These are phyloP conservation scores for Paraescarpia echinospica DNA, from an alignment of 1,140 invertebrate genomes.

Conservation along the genomic window DNA sequence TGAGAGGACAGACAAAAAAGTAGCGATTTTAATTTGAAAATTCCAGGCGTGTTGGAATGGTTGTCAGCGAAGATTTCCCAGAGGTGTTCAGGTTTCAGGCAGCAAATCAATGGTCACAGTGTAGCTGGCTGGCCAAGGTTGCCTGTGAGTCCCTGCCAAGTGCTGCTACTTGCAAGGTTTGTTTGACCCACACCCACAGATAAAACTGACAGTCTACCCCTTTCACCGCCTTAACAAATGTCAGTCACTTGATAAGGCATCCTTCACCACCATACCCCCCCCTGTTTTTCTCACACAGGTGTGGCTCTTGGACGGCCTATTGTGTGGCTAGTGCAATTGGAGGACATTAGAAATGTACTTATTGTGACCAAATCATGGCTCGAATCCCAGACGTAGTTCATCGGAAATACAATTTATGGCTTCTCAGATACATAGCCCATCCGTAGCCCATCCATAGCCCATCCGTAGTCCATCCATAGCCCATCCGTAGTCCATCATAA, in stretches of 20 bases:
- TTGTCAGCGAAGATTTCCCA: background rate
- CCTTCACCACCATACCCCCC: background rate
- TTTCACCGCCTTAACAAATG: background rate
- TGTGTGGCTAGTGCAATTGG: background rate
- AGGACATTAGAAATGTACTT: background rate
- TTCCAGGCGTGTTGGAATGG: background rate
- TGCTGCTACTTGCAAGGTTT: background rate
- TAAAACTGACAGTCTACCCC: background rate
- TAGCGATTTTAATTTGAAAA: slow-evolving; percentile 1
- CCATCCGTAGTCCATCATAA: too few relatives aligned
- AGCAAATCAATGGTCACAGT: background rate
- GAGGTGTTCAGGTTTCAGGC: background rate
- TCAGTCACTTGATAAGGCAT: background rate
- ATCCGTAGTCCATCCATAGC: background rate
- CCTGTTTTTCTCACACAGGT: background rate
- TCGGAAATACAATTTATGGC: too few relatives aligned
- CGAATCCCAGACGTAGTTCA: too few relatives aligned
- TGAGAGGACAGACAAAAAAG: background rate
- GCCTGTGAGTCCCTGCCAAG: background rate
- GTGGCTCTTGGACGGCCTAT: background rate
- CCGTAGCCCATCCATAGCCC: background rate
- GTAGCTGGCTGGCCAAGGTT: background rate
- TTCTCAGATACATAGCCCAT: background rate
- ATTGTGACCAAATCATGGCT: background rate
- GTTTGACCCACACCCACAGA: background rate